Evolutionary conservation across 2,797 vertebrate genomes (phyloP).

Genomic region (Danio albolineatus): DNA sequence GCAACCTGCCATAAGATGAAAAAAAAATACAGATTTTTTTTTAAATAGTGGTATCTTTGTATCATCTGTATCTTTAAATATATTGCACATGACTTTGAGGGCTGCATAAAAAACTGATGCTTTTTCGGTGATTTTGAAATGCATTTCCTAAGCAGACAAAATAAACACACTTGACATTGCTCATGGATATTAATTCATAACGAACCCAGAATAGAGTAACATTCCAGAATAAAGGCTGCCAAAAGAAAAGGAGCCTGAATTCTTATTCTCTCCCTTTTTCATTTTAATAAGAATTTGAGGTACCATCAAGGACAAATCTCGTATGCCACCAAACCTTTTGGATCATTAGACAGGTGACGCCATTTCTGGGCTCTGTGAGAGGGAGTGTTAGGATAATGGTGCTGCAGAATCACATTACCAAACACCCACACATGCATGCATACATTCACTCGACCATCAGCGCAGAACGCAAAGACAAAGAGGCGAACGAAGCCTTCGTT

Average conservation of each 20-base stretch:
- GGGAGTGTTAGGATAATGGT: conserved; percentile 38
- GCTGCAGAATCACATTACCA: conserved; percentile 37
- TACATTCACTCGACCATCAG: conserved; percentile 36
- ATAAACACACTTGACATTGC: neutral
- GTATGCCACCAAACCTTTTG: conserved; percentile 17
- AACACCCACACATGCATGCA: conserved; percentile 45
- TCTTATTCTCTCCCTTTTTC: neutral
- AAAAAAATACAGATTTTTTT: neutral
- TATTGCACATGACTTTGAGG: neutral
- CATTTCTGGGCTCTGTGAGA: neutral
- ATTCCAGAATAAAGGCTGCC: neutral
- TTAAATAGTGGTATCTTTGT: neutral
- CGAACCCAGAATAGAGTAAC: neutral
- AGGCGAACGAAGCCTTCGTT: conserved; percentile 25
- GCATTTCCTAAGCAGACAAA: neutral
- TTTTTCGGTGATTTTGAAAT: neutral
- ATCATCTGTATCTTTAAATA: neutral
- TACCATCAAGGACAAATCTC: conserved; percentile 22
- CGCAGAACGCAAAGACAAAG: conserved; percentile 43
- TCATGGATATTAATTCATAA: neutral
- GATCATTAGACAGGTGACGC: conserved; percentile 27
- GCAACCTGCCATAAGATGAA: neutral
- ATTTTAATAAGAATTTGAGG: neutral
- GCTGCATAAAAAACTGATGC: neutral
- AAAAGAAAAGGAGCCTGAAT: neutral